Base-by-base conservation (phyloP, 2,888 invertebrate genomes). In the Acronicta aceris region DNA sequence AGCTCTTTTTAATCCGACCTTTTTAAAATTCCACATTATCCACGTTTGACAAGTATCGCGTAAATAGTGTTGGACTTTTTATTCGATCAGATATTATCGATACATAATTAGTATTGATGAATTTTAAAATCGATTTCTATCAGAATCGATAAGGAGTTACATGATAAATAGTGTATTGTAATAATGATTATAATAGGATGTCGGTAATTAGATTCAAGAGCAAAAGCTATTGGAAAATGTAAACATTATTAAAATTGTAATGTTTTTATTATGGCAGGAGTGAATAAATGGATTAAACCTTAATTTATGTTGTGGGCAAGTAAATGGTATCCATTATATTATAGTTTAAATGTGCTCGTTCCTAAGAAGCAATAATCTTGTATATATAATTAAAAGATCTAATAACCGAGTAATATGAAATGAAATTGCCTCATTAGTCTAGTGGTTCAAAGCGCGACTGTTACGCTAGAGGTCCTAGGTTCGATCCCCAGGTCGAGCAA, bases 41-140 rank as follows among this genome's bases (percentile, higher is more conserved):
- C 38, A 4, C 38, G 43, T 70, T 63, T 70, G 63, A 66, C 71
- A 63, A 47, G 48, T 45, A 10, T 43, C 8, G 21, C 42, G 45
- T 48, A 66, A 58, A 73, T 56, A 73, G 74, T 60, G 74, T 52
- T 56, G 57, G 10, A 42, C 36, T 63, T 67, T 60, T 71, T 57
- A 65, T 65, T 59, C 49, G 38, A 50, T 16, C 2, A 63, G 59
- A 71, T 73, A 57, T 54, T 59, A 73, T 73, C 70, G 68, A 71
- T 67, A 41, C 30, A 49, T 61, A 46, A 61, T 71, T 61, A 59
- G 48, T 56, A 15, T 66, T 66, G 53, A 59, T 71, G 71, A 64
- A 74, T 74, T 74, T 74, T 74, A 71, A 68, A 55, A 59, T 74
- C 61, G 74, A 74, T 74, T 25, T 0, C 42, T 58, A 66, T 61